These are phyloP conservation scores for Urocitellus parryii DNA, from an alignment of 2,113 vertebrate genomes.

Conservation along the genomic window DNA sequence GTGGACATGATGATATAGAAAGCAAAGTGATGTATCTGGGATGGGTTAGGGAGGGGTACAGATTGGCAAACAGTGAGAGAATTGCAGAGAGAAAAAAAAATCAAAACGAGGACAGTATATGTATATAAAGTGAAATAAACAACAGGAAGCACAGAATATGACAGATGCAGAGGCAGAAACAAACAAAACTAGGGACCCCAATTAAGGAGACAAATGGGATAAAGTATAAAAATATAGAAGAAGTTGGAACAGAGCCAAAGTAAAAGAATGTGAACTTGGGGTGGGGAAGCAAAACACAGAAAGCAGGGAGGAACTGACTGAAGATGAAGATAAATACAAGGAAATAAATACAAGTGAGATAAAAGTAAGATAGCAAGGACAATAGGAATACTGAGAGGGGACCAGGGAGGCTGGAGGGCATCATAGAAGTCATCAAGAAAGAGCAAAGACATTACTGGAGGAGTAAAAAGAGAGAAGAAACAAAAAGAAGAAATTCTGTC, in stretches of 20 bases:
- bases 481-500: background rate
- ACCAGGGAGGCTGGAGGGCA: background rate
- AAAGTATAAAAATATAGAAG: conserved; percentile 67
- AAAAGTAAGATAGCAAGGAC: background rate
- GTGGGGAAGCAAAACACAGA: background rate
- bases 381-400: background rate
- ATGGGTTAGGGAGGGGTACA: background rate
- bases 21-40: background rate
- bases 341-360: background rate
- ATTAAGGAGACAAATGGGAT: conserved; percentile 63
- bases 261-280: background rate
- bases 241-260: conserved; percentile 56
- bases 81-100: background rate
- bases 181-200: conserved; percentile 61
- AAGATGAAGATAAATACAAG: background rate
- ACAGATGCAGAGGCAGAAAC: conserved; percentile 69
- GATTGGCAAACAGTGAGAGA: background rate
- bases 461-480: background rate
- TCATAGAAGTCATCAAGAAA: background rate
- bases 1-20: background rate
- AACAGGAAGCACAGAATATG: conserved; percentile 64
- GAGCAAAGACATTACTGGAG: background rate
- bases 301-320: background rate
- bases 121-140: conserved; percentile 49
- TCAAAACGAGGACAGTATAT: background rate